phyloP scores from a whole-genome alignment of 2,888 invertebrate species.

The Cryptops parisi region DNA sequence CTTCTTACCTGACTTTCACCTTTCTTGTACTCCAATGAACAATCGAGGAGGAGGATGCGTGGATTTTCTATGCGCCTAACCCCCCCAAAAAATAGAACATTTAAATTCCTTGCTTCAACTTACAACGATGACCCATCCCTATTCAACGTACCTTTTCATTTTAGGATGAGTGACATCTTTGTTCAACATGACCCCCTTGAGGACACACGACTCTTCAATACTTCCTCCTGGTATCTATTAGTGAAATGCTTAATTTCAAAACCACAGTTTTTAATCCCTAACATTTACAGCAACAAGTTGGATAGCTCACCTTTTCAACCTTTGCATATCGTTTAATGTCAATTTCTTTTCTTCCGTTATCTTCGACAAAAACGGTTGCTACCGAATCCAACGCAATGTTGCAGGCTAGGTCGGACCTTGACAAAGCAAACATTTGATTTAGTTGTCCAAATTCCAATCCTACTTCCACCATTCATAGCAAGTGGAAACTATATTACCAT shows the following conservation, averaged over 20 bases:
- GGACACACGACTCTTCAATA: conserved; percentile 83
- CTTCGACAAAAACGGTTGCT: conserved; percentile 70
- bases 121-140: not conserved
- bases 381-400: conserved; percentile 93
- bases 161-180: conserved; percentile 98
- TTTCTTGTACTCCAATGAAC: conserved; percentile 95
- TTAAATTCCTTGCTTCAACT: not conserved
- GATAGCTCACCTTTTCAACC: conserved; percentile 45
- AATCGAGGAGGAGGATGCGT: conserved; percentile 84
- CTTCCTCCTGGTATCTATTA: conserved; percentile 76
- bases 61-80: conserved; percentile 79
- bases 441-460: not conserved
- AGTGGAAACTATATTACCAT: conserved; percentile 43
- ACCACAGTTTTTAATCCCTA: conserved; percentile 9
- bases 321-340: conserved; percentile 97
- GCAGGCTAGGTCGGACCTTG: conserved; percentile 71
- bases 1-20: conserved; percentile 69
- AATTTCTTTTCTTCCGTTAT: conserved; percentile 81
- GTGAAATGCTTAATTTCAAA: not conserved
- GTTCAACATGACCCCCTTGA: conserved; percentile 93
- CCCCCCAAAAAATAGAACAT: conserved; percentile 1
- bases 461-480: not conserved
- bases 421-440: not conserved
- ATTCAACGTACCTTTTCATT: conserved; percentile 54
- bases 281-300: conserved; percentile 1